Base-by-base conservation (phyloP, 2,888 invertebrate genomes). In the Andrena praecox region DNA sequence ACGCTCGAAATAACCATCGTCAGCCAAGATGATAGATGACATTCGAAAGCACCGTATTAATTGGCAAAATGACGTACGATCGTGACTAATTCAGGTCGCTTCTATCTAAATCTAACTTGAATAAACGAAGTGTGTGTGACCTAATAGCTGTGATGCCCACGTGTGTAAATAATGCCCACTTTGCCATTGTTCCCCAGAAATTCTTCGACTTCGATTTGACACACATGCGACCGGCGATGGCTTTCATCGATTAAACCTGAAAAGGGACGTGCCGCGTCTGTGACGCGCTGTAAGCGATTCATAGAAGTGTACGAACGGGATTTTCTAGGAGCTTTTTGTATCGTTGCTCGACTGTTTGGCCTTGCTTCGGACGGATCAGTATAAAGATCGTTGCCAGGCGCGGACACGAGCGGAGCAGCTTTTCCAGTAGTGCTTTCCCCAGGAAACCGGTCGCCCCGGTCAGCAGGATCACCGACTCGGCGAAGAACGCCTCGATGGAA, bases 391-490 rank as follows among this genome's bases (percentile, higher is more conserved):
- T 96, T 54, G 96, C 95, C 20, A 99, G 95, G 1, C 96, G 96
- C 0, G 97, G 96, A 93, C 98, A 98, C 72, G 97, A 96, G 91
- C 99, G 95, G 29, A 99, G 95, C 10, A 99, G 95, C 93, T 99
- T 99, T 94, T 99, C 99, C 80, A 99, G 94, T 2, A 99, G 94
- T 0, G 98, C 98, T 94, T 99, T 99, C 48, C 99, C 99, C 68
- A 99, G 96, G 93, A 99, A 99, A n/a, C 99, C 98, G 24, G 97
- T 97, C 7, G 95, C 96, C 4, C 97, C 97, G 27, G 95, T 95
- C 54, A 96, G 94, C 54, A 96, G 90, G 72, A 96, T 93, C 1
- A 95, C 94, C 0, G 95, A 93, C 0, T 95, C 95, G 2, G 95
- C 94, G 91, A 95, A 96, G 91, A 95, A 96, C 12, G 92, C 90